Evolutionary conservation across 37 sponge, comb jelly and placozoan species (phyloP).

Genomic region (Aphrocallistes beatrix): DNA sequence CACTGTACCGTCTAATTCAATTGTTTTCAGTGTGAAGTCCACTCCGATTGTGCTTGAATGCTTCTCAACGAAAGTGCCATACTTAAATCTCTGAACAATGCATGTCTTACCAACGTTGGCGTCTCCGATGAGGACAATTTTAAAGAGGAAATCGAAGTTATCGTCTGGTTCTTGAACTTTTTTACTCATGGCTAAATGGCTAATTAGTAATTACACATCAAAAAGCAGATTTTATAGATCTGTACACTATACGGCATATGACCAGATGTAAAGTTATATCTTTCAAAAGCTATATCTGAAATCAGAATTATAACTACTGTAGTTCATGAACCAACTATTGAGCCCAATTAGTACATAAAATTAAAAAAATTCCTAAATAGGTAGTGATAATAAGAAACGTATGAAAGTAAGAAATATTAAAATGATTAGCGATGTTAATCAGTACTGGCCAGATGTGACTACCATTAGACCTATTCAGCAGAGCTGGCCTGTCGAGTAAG

Average conservation of each 20-base stretch:
- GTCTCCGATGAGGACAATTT: constrained; percentile 79
- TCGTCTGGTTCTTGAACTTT: constrained; percentile 19
- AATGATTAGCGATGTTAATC: background rate
- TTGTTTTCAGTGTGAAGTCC: constrained; percentile 73
- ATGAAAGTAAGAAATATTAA: background rate
- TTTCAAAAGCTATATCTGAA: too few relatives aligned
- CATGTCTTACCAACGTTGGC: constrained; percentile 91
- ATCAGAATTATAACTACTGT: too few relatives aligned
- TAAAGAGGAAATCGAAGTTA: constrained; percentile 39
- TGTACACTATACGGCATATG: too few relatives aligned
- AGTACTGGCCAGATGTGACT: background rate
- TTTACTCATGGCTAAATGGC: background rate
- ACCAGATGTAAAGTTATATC: too few relatives aligned
- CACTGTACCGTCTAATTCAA: constrained; percentile 69
- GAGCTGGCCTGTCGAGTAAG: background rate
- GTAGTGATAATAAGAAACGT: too few relatives aligned
- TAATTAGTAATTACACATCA: too few relatives aligned
- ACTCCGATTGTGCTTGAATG: constrained; percentile 91
- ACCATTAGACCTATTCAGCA: background rate
- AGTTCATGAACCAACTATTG: too few relatives aligned
- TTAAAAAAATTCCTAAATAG: too few relatives aligned
- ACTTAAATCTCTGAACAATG: constrained; percentile 74
- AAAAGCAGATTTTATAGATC: too few relatives aligned
- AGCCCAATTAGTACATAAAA: too few relatives aligned
- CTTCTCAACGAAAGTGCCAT: constrained; percentile 68